These are phyloP conservation scores for Andrena trimmerana DNA, from an alignment of 2,888 invertebrate species.

Conservation along the genomic window DNA sequence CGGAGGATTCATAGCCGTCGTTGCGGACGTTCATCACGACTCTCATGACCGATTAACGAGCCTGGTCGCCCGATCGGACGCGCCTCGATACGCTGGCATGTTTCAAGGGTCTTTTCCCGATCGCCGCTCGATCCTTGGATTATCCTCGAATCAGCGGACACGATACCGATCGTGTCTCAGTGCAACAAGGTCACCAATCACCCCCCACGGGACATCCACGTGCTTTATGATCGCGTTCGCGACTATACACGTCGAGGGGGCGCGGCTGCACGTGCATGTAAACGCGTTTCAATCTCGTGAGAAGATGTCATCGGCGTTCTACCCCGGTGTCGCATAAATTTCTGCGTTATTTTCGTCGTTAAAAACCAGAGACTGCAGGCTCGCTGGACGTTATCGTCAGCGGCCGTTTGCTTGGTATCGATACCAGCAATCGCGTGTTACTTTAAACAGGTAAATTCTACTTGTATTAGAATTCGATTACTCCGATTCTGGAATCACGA, in stretches of 20 bases:
- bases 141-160: constrained; percentile 52
- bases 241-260: constrained; percentile 20
- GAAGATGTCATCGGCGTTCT: constrained; percentile 46
- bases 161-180: constrained; percentile 37
- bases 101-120: constrained; percentile 22
- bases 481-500: not conserved
- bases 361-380: not conserved
- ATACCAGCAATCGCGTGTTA: not conserved
- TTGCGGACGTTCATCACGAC: constrained; percentile 31
- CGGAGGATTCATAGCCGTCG: constrained; percentile 12
- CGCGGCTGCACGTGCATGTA: constrained; percentile 35
- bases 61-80: constrained; percentile 14
- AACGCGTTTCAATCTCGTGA: constrained; percentile 58
- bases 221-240: constrained; percentile 55
- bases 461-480: too few species aligned
- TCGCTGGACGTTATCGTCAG: not conserved
- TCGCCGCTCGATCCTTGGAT: constrained; percentile 42
- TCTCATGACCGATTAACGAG: constrained; percentile 54
- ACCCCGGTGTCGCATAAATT: constrained; percentile 33
- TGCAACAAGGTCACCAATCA: constrained; percentile 59
- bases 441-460: not conserved
- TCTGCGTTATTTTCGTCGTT: constrained; percentile 28
- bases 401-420: not conserved
- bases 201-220: constrained; percentile 47
- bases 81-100: constrained; percentile 32